A percentile compares a stretch with the other conserved stretches of the same genome.
Evolutionary conservation across 1,140 invertebrate species (phyloP).

Genomic region (Scaptomyza hsui): DNA sequence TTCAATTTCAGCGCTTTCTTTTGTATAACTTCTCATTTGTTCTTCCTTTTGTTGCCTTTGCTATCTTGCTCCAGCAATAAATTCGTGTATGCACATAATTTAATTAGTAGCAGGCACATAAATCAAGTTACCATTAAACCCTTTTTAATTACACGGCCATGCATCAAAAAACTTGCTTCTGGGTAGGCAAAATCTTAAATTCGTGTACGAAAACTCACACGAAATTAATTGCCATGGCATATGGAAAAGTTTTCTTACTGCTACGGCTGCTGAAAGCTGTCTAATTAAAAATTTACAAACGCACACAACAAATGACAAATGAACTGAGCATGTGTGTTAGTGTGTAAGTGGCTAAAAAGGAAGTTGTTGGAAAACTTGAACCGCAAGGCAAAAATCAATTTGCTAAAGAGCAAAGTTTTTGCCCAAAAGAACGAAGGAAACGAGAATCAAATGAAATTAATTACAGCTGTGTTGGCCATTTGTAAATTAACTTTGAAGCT

Average conservation of each 20-base stretch:
- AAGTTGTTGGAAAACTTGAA: slow-evolving; percentile 19
- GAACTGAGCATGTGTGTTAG: neutral
- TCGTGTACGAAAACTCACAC: slow-evolving; percentile 18
- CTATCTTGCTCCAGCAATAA: neutral
- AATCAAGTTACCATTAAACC: slow-evolving; percentile 73
- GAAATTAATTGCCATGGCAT: slow-evolving; percentile 69
- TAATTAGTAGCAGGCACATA: slow-evolving; percentile 70
- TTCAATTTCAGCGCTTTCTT: no score
- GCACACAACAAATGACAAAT: slow-evolving; percentile 36
- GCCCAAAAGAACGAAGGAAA: neutral
- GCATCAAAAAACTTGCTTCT: slow-evolving; percentile 48
- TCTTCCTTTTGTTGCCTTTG: slow-evolving; percentile 1
- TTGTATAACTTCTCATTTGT: neutral
- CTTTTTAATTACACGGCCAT: slow-evolving; percentile 76
- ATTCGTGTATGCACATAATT: slow-evolving; percentile 57
- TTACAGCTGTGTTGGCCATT: slow-evolving; percentile 68
- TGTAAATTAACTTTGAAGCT: slow-evolving; percentile 73
- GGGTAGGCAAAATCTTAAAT: slow-evolving; percentile 41
- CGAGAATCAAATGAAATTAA: slow-evolving; percentile 81
- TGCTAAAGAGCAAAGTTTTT: slow-evolving; percentile 76
- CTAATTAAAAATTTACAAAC: slow-evolving; percentile 76
- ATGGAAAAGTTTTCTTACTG: slow-evolving; percentile 52
- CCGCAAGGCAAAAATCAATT: slow-evolving; percentile 69
- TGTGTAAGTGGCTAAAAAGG: slow-evolving; percentile 8
- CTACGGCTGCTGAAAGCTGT: slow-evolving; percentile 62